Evolutionary conservation across 2,797 vertebrate species (phyloP).

Genomic region (Salmo trutta): DNA sequence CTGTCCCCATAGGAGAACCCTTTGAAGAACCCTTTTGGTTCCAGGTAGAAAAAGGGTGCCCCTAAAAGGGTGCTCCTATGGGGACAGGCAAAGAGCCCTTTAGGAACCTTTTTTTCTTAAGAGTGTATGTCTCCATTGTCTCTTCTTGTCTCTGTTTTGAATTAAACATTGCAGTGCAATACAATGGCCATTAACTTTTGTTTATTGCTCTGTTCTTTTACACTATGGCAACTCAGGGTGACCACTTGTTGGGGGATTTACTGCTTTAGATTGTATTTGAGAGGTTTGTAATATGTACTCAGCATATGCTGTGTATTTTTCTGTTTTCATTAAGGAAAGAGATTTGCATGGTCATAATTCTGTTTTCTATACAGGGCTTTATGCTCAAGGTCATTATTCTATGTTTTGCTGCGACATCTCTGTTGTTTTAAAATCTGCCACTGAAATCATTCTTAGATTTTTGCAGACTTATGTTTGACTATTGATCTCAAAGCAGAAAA

Average conservation of each 20-base stretch:
- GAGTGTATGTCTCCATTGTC: not conserved
- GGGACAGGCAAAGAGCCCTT: too few species aligned
- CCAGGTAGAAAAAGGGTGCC: too few species aligned
- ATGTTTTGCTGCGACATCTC: slow-evolving; percentile 11
- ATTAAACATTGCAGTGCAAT: not conserved
- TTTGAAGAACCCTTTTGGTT: too few species aligned
- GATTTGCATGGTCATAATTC: slow-evolving; percentile 52
- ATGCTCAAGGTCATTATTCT: slow-evolving; percentile 20
- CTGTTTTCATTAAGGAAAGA: slow-evolving; percentile 47
- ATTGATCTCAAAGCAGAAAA: slow-evolving; percentile 27
- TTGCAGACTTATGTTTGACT: slow-evolving; percentile 28
- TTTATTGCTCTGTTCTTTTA: slow-evolving; percentile 51
- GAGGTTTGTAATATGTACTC: slow-evolving; percentile 30
- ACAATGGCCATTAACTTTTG: slow-evolving; percentile 8
- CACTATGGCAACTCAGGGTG: slow-evolving; percentile 87
- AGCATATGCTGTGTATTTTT: slow-evolving; percentile 29
- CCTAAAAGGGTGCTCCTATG: not conserved
- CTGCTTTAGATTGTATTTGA: slow-evolving; percentile 14
- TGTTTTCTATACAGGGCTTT: slow-evolving; percentile 47
- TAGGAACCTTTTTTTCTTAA: slow-evolving; percentile 35
- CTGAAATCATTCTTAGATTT: slow-evolving; percentile 21
- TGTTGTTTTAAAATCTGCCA: slow-evolving; percentile 32
- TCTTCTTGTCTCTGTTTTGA: not conserved
- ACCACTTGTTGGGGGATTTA: slow-evolving; percentile 76
- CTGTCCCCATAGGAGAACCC: too few species aligned